phyloP scores from a whole-genome alignment of 2,888 invertebrate species.

The Oligia fasciuncula region DNA sequence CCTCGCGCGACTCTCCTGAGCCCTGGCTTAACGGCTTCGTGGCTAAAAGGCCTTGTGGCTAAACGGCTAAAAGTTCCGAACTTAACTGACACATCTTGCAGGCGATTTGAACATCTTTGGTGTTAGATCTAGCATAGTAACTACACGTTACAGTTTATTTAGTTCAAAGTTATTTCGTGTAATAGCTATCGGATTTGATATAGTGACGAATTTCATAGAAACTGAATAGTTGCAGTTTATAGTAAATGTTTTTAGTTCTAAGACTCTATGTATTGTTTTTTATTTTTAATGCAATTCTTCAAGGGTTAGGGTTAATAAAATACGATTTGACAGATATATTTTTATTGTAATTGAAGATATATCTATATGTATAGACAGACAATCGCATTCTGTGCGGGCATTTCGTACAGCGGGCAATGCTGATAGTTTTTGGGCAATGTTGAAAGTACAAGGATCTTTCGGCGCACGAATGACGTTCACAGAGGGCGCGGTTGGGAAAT shows the following conservation, averaged over 20 bases:
- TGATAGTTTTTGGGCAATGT: slow-evolving; percentile 15
- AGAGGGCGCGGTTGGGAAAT: neutral
- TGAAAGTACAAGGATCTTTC: neutral
- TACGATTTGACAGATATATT: slow-evolving; percentile 28
- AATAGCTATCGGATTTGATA: slow-evolving; percentile 54
- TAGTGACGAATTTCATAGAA: slow-evolving; percentile 45
- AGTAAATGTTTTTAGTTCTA: slow-evolving; percentile 53
- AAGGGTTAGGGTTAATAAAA: slow-evolving; percentile 40
- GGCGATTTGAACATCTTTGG: slow-evolving; percentile 51
- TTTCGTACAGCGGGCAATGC: slow-evolving; percentile 21
- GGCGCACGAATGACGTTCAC: too few relatives aligned
- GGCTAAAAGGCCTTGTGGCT: slow-evolving; percentile 17
- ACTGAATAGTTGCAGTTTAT: slow-evolving; percentile 42
- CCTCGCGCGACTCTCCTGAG: slow-evolving; percentile 50
- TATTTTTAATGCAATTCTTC: slow-evolving; percentile 30
- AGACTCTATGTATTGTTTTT: slow-evolving; percentile 40
- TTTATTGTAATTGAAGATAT: slow-evolving; percentile 55
- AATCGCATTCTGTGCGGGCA: slow-evolving; percentile 14
- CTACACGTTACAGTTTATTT: slow-evolving; percentile 39
- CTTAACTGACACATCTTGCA: slow-evolving; percentile 40
- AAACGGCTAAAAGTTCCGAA: slow-evolving; percentile 32
- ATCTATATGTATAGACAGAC: slow-evolving; percentile 28
- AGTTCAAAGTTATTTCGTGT: slow-evolving; percentile 58
- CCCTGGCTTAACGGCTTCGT: slow-evolving; percentile 10
- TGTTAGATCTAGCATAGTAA: slow-evolving; percentile 48